Conservation (phyloP, 2,797 vertebrate species). For the Carapus acus region DNA sequence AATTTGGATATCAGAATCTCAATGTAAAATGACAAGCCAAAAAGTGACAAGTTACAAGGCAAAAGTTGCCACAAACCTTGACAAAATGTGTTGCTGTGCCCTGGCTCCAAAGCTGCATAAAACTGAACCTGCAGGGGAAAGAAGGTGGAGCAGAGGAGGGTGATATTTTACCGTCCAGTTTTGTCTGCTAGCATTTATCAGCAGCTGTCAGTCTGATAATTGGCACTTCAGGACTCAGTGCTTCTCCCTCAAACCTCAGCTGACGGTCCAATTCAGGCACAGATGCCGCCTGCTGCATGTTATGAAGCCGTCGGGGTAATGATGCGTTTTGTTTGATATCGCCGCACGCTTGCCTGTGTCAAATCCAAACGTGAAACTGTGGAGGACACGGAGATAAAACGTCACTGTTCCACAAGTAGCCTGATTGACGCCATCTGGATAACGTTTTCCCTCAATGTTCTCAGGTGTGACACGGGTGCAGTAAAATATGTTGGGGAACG, state of each 20-base stretch:
- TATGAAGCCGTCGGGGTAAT: constrained; percentile 46
- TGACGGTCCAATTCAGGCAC: constrained; percentile 63
- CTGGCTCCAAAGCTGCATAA: constrained; percentile 28
- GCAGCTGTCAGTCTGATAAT: constrained; percentile 71
- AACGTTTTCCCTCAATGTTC: too few relatives aligned
- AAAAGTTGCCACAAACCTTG: too few relatives aligned
- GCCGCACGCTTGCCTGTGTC: constrained; percentile 32
- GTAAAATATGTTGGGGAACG: constrained; percentile 58
- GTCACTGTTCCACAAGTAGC: background rate
- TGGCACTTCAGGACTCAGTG: constrained; percentile 58
- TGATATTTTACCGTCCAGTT: constrained; percentile 61
- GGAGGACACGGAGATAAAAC: too few relatives aligned
- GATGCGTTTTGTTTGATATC: constrained; percentile 52
- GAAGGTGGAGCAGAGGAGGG: constrained; percentile 30
- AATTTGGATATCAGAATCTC: background rate
- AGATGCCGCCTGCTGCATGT: constrained; percentile 40
- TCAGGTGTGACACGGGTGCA: constrained; percentile 14
- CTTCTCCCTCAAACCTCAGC: constrained; percentile 57
- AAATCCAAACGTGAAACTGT: constrained; percentile 31
- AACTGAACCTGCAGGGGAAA: constrained; percentile 37
- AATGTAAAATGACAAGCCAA: background rate
- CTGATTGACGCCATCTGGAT: too few relatives aligned
- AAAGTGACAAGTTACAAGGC: background rate
- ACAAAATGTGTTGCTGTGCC: constrained; percentile 3
- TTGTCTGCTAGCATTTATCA: constrained; percentile 70